phyloP scores from a whole-genome alignment of 2,797 vertebrate genomes.

The Sphenopsis melanotis region DNA sequence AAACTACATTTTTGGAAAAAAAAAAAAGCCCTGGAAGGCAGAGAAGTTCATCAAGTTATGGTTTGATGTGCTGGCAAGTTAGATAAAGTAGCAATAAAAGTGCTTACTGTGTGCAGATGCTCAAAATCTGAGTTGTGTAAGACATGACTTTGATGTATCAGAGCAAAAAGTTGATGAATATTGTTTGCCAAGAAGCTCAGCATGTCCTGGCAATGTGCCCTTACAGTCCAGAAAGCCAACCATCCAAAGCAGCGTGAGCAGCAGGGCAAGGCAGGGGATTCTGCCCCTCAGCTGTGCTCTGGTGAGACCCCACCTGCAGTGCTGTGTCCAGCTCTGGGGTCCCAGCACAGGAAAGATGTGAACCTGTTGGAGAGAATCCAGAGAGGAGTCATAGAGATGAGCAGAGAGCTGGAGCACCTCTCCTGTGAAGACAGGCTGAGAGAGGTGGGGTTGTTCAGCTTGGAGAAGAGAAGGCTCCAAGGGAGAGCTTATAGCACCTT shows the following conservation, averaged over 20 bases:
- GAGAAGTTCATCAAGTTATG: neutral
- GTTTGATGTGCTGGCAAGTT: neutral
- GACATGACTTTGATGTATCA: neutral
- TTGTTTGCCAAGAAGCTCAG: neutral
- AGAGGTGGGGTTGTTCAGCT: neutral
- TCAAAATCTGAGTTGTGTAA: neutral
- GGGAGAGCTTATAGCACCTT: neutral
- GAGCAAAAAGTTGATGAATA: neutral
- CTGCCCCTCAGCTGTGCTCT: neutral
- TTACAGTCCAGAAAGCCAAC: neutral
- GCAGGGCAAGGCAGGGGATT: neutral
- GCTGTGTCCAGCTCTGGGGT: neutral
- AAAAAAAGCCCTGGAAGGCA: neutral
- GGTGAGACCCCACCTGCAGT: neutral
- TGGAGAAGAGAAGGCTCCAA: neutral
- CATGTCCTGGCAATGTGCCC: neutral
- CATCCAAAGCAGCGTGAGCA: rapidly evolving
- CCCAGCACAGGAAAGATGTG: neutral
- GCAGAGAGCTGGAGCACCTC: neutral
- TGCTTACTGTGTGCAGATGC: neutral
- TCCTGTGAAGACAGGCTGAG: neutral
- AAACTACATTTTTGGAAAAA: neutral
- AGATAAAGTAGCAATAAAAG: neutral
- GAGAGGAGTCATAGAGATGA: neutral
- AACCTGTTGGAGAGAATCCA: neutral